Conservation (phyloP, 2,888 invertebrate genomes). For the Meandrusa payeni region DNA sequence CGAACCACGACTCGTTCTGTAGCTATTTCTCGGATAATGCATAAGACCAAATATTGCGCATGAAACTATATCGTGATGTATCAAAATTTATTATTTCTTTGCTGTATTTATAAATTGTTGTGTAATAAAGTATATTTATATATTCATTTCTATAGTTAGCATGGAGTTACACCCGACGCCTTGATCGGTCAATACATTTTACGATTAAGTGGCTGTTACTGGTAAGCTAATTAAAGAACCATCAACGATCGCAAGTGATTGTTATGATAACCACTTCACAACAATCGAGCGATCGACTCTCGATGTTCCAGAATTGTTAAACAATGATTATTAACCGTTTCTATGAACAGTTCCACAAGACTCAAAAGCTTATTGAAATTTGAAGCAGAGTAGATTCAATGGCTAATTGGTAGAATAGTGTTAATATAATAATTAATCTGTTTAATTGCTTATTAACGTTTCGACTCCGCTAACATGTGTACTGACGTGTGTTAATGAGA, state of each 20-base stretch:
- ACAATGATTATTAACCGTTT: conserved; percentile 65
- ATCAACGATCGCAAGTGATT: conserved; percentile 8
- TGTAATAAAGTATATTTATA: no score
- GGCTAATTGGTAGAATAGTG: conserved; percentile 63
- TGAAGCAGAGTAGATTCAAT: conserved; percentile 46
- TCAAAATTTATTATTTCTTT: no score
- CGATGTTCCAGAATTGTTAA: conserved; percentile 56
- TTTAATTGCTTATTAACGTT: conserved; percentile 76
- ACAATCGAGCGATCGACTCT: conserved; percentile 44
- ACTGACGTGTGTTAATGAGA: conserved; percentile 61
- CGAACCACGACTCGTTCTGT: no score
- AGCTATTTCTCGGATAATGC: no score
- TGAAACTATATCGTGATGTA: no score
- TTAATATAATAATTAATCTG: conserved; percentile 74
- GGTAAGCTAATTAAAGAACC: no score
- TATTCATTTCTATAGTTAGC: no score
- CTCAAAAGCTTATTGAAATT: conserved; percentile 63
- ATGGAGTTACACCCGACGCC: no score
- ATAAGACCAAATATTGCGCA: no score
- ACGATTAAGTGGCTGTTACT: no score
- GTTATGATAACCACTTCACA: conserved; percentile 26
- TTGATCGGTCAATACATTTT: no score
- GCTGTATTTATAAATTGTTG: no score
- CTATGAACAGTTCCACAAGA: conserved; percentile 49
- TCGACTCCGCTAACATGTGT: conserved; percentile 55